Evolutionary conservation across 2,113 vertebrate genomes (phyloP).

Genomic region (Stegastes partitus): DNA sequence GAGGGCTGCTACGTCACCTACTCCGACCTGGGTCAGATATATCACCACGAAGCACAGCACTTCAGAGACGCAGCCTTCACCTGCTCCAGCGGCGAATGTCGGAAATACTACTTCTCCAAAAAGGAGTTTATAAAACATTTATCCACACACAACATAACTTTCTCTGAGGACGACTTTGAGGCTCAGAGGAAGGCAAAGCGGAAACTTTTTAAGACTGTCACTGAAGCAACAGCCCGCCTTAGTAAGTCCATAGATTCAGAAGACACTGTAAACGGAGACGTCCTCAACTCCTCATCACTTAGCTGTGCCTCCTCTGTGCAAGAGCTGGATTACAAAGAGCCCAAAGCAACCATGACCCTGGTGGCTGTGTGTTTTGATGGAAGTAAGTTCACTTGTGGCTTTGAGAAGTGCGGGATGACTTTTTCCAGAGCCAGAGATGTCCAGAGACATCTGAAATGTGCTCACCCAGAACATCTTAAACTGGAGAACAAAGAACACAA

Average conservation of each 20-base stretch:
- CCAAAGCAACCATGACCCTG: constrained; percentile 74
- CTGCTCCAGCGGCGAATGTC: constrained; percentile 90
- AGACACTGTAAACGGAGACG: constrained; percentile 46
- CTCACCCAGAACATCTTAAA: constrained; percentile 89
- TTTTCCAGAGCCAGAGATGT: constrained; percentile 91
- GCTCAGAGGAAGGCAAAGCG: constrained; percentile 79
- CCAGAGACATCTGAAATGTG: constrained; percentile 91
- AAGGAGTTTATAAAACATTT: constrained; percentile 93
- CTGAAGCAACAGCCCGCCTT: constrained; percentile 23
- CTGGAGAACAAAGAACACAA: constrained; percentile 85
- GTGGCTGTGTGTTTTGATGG: constrained; percentile 92
- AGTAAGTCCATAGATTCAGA: constrained; percentile 20
- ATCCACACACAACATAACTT: constrained; percentile 87
- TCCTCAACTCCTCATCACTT: constrained; percentile 34
- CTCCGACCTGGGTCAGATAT: constrained; percentile 94
- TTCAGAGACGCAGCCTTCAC: constrained; percentile 95
- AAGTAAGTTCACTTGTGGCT: constrained; percentile 91
- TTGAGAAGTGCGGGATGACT: constrained; percentile 91
- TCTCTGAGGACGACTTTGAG: constrained; percentile 86
- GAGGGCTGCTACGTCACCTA: constrained; percentile 93
- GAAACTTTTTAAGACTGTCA: constrained; percentile 65
- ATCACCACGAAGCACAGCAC: constrained; percentile 98
- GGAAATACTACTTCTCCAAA: constrained; percentile 95
- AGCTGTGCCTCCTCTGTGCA: constrained; percentile 57
- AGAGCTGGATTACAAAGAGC: constrained; percentile 48